Base-by-base conservation (phyloP, 2,888 invertebrate genomes). In the Drosophila kambysellisi region DNA sequence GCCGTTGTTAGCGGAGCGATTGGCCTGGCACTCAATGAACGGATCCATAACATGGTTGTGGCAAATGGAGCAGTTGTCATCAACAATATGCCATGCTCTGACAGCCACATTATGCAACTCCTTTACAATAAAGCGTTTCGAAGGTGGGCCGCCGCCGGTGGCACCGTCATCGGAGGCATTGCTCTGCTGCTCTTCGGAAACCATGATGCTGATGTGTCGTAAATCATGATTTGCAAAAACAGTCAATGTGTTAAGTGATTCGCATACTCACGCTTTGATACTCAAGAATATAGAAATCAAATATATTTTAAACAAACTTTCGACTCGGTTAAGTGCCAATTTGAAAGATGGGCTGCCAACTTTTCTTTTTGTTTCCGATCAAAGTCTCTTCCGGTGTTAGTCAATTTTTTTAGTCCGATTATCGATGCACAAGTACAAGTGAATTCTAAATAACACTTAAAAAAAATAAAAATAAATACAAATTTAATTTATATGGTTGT, bases 1-100 rank as follows among this genome's bases (percentile, higher is more conserved):
- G 17, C 25, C 35, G 11, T 6, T 2, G n/a, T 3, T 9, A 43
- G 2, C 9, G 8, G 29, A 8, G 8, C 32, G 50, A 51, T 64
- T 70, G 11, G 73, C 70, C 56, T 82, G 76, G 37, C 83, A 80
- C 11, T 80, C 76, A 25, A 79, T 72, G 60, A 79, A 82, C 4
- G 54, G 52, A 32, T 81, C 75, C 66, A 73, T 64, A 12, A 76
- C 66, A 8, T 80, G 66, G 67, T 76, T 83, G 52, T 65, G 71
- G 12, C 74, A 83, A 39, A 81, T 81, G 37, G 79, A 62, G 8
- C 79, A 76, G 46, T 70, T 63, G 41, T 81, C 82, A 29, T 53
- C 54, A 1, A 35, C 58, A 41, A 76, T 63, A 9, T 76, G 54
- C 68, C 64, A 80, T 0, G 64, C 15, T 67, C 77, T 68, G 6